Conservation (phyloP, 37 sponge, comb jelly and placozoan genomes). For the Cliona cf. orientalis region DNA sequence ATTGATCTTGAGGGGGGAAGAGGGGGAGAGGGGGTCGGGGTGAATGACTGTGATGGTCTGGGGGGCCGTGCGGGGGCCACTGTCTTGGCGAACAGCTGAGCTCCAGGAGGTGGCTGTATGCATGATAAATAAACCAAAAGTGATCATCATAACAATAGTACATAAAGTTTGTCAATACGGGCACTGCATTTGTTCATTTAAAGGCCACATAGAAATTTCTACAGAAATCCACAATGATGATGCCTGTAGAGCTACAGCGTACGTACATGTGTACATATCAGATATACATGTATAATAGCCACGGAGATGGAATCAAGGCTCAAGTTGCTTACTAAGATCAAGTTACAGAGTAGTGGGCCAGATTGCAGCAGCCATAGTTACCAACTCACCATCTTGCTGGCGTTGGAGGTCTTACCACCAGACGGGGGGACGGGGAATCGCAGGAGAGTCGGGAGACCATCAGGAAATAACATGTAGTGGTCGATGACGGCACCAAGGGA, state of each 20-base stretch:
- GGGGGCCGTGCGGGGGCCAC: too few relatives aligned
- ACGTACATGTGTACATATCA: too few relatives aligned
- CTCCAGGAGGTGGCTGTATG: slow-evolving; percentile 51
- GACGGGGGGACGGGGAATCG: slow-evolving; percentile 59
- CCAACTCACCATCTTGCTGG: slow-evolving; percentile 21
- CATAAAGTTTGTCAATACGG: too few relatives aligned
- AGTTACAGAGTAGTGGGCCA: too few relatives aligned
- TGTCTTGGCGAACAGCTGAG: slow-evolving; percentile 43
- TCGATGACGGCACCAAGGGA: slow-evolving; percentile 65
- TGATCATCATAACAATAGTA: too few relatives aligned
- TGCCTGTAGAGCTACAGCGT: not conserved
- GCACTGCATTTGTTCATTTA: too few relatives aligned
- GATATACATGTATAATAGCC: too few relatives aligned
- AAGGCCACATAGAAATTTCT: not conserved
- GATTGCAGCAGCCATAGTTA: not conserved
- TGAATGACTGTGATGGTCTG: not conserved
- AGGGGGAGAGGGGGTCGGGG: slow-evolving; percentile 26
- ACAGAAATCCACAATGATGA: not conserved
- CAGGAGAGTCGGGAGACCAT: slow-evolving; percentile 90
- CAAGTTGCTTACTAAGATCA: too few relatives aligned
- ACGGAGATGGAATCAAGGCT: too few relatives aligned
- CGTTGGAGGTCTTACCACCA: slow-evolving; percentile 9
- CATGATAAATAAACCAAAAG: too few relatives aligned
- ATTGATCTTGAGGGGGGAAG: slow-evolving; percentile 3
- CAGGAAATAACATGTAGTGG: slow-evolving; percentile 86